These are phyloP conservation scores for Hozukius guyotensis DNA, from an alignment of 2,797 vertebrate species.

Conservation along the genomic window DNA sequence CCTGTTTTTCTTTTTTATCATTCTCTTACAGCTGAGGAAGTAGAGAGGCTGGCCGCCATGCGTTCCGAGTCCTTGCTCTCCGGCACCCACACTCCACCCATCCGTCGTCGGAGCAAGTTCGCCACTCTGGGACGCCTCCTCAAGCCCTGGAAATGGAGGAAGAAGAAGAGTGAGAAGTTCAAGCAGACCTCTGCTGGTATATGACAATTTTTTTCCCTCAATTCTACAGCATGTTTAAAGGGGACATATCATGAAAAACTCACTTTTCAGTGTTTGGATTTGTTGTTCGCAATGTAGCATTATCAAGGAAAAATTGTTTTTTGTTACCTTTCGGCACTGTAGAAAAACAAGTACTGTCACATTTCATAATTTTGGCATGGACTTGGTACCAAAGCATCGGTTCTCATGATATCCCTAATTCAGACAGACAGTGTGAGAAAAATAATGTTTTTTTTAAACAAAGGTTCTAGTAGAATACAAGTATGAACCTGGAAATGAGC, in stretches of 20 bases:
- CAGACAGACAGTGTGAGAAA: no score
- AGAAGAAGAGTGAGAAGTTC: conserved; percentile 99
- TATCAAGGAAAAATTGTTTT: no score
- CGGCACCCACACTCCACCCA: conserved; percentile 93
- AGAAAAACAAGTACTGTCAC: no score
- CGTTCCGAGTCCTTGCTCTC: conserved; percentile 94
- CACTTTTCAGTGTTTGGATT: background rate
- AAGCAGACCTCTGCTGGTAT: conserved; percentile 97
- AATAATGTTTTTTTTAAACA: background rate
- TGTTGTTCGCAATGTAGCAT: no score
- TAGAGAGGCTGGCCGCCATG: conserved; percentile 96
- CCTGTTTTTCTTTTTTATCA: conserved; percentile 15
- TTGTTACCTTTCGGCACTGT: no score
- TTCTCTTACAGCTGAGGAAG: conserved; percentile 89
- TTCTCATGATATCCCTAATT: no score
- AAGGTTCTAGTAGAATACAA: background rate
- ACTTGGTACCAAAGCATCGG: no score
- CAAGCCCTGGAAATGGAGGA: conserved; percentile 99
- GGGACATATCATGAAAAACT: background rate
- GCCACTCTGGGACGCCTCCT: conserved; percentile 95
- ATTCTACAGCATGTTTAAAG: background rate
- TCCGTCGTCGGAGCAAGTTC: conserved; percentile 94
- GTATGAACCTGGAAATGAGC: background rate
- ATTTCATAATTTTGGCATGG: no score
- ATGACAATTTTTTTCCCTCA: background rate